Base-by-base conservation (phyloP, 2,113 vertebrate species). In the Budorcas taxicolor region DNA sequence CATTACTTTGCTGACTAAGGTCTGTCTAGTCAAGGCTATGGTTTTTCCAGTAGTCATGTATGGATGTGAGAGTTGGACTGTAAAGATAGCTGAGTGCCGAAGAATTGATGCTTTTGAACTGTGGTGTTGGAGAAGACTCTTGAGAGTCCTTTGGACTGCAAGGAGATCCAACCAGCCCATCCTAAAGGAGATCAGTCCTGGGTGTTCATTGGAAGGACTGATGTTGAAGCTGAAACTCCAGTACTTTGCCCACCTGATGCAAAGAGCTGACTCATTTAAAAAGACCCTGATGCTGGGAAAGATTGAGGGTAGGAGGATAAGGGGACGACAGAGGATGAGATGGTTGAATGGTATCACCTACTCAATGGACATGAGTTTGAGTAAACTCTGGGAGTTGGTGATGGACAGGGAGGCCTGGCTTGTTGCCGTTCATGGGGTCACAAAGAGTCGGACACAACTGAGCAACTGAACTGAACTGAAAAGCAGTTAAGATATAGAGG, bases 11-110 rank as follows among this genome's bases (percentile, higher is more conserved):
- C 2, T 19, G 12, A 71, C n/a, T 12, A 71, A 71, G n/a, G 9
- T 71, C 9, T 2, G 0, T 40, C 16, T 71, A 71, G n/a, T 71
- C n/a, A 71, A 71, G 19, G n/a, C 67, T 71, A 12, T 71, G n/a
- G 67, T n/a, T 71, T 40, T 71, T 6, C 67, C 10, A 40, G 19
- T 71, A 12, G 67, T 0, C n/a, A 40, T 23, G 19, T 71, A 71
- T 23, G 19, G 67, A 71, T 40, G n/a, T 71, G n/a, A 71, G 10
- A 3, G 67, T 12, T 40, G 19, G 67, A 71, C 19, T 23, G 1
- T 12, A 12, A 74, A 74, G 36, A 74, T 12, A 23, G n/a, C 67
- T 74, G 5, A 74, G 2, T 3, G 3, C 17, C 0, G 0, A 40
- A 74, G 67, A 74, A 74, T 3, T 74, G n/a, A 74, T 74, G n/a